Evolutionary conservation across 2,113 vertebrate species (phyloP).

Genomic region (Colaptes auratus): DNA sequence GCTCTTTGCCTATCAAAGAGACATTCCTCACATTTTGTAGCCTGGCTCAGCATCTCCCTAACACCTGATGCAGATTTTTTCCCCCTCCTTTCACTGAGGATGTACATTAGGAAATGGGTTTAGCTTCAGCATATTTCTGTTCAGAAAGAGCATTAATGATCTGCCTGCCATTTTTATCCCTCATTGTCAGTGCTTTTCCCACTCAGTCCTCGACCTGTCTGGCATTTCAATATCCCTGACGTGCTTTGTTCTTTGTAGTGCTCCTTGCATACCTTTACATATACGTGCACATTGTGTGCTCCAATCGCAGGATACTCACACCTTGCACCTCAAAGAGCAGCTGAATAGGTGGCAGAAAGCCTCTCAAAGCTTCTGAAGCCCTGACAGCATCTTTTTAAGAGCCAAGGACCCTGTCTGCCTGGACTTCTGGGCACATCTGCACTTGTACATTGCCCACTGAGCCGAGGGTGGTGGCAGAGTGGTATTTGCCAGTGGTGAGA

Average conservation of each 20-base stretch:
- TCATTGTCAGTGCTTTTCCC: not conserved
- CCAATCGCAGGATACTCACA: not conserved
- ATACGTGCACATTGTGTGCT: not conserved
- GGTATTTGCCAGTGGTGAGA: not conserved
- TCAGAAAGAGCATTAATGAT: conserved; percentile 10
- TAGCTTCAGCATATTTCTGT: conserved; percentile 36
- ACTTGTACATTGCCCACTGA: not conserved
- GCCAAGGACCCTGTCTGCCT: not conserved
- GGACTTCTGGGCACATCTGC: not conserved
- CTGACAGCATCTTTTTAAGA: not conserved
- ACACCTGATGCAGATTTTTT: not conserved
- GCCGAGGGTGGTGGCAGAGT: not conserved
- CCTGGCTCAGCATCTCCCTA: conserved; percentile 11
- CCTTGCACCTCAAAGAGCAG: not conserved
- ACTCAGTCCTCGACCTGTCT: not conserved
- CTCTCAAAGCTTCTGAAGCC: not conserved
- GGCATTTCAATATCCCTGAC: not conserved
- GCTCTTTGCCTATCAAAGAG: not conserved
- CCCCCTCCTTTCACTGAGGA: not conserved
- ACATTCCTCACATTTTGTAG: not conserved
- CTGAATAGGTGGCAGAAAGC: not conserved
- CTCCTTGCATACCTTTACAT: not conserved
- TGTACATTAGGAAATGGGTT: not conserved
- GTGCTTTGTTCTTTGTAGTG: not conserved
- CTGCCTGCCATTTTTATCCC: not conserved